Conservation (phyloP, 2,888 invertebrate genomes). For the Harpalus rubripes region DNA sequence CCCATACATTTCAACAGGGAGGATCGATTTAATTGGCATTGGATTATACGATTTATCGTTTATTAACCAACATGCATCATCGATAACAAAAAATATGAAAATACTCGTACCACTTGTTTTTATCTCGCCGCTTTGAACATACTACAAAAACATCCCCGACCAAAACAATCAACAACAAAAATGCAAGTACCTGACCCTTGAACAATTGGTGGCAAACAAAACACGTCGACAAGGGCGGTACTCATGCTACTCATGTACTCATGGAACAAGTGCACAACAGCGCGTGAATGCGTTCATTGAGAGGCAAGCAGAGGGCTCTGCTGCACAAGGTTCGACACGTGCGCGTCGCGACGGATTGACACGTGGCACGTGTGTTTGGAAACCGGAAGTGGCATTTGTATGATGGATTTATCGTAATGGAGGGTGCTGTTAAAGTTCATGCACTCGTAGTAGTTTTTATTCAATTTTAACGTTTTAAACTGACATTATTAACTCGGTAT, state of each 20-base stretch:
- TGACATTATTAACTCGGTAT: no score
- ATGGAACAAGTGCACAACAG: slow-evolving; percentile 44
- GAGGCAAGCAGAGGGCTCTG: neutral
- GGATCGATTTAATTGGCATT: no score
- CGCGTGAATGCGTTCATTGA: slow-evolving; percentile 27
- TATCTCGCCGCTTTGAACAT: neutral
- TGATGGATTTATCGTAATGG: neutral
- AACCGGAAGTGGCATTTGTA: neutral
- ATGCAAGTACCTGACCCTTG: slow-evolving; percentile 11
- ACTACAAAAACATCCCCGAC: neutral
- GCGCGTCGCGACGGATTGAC: slow-evolving; percentile 24
- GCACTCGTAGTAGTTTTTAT: neutral
- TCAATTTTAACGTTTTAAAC: no score
- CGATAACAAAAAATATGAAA: no score
- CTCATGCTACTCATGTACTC: neutral
- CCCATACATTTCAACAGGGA: no score
- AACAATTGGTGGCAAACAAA: slow-evolving; percentile 6
- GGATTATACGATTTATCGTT: no score
- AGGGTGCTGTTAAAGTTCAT: no score
- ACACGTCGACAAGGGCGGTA: slow-evolving; percentile 1
- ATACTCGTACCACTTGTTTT: no score
- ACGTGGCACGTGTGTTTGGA: slow-evolving; percentile 19
- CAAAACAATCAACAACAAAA: slow-evolving; percentile 21
- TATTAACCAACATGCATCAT: no score
- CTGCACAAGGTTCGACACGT: slow-evolving; percentile 2